A percentile compares a stretch with the other conserved stretches of the same genome.
phyloP scores from a whole-genome alignment of 2,113 vertebrate species.

The Brachyistius frenatus region DNA sequence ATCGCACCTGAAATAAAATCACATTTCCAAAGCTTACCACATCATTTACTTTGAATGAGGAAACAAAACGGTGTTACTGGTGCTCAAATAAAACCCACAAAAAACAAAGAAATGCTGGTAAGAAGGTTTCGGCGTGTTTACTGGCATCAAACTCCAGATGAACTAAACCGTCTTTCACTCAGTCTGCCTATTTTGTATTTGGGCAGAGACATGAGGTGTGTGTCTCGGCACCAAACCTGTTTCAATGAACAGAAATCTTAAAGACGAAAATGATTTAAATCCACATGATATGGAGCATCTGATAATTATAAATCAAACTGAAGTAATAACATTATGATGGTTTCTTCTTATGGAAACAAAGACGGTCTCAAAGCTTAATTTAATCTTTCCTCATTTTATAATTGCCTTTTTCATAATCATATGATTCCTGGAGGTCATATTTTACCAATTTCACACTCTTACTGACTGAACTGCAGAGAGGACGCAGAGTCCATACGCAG shows the following conservation, averaged over 20 bases:
- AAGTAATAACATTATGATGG: neutral
- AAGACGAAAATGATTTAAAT: neutral
- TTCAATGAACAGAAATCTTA: neutral
- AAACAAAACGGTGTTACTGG: neutral
- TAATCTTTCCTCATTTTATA: neutral
- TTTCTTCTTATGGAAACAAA: neutral
- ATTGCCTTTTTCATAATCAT: neutral
- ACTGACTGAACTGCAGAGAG: conserved; percentile 11
- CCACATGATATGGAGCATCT: neutral
- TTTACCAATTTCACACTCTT: conserved; percentile 12
- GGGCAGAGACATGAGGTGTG: neutral
- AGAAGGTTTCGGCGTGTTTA: neutral
- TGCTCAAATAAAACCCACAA: conserved; percentile 17
- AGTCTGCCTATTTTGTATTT: neutral
- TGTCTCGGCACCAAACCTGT: conserved; percentile 1
- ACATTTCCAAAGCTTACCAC: neutral
- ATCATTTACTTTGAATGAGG: neutral
- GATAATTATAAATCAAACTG: neutral
- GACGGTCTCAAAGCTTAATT: neutral
- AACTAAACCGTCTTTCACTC: neutral
- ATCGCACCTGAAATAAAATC: neutral
- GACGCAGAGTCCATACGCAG: neutral
- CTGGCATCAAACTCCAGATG: conserved; percentile 3
- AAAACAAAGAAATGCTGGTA: neutral
- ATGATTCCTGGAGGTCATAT: conserved; percentile 17